A percentile compares a stretch with the other conserved stretches of the same genome.
These are phyloP conservation scores for Lethenteron camtschaticum DNA, from an alignment of 2,113 vertebrate genomes.

Conservation along the genomic window DNA sequence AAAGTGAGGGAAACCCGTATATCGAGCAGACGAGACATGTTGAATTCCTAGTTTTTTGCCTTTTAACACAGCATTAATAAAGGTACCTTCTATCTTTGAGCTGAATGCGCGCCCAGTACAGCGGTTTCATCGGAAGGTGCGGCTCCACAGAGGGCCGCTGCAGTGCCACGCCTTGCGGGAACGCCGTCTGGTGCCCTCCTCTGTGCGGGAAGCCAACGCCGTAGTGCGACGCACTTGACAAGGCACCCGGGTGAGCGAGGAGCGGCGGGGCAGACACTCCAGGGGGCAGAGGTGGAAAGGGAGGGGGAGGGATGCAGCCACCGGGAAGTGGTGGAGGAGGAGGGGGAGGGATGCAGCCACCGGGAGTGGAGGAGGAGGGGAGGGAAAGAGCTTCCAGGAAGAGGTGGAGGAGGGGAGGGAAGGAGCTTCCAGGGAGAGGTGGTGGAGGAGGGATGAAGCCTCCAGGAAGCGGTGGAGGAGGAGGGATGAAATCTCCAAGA, in stretches of 20 bases:
- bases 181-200: no score
- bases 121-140: constrained; percentile 75
- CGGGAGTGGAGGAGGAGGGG: neutral
- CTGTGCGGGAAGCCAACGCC: no score
- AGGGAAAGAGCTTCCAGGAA: neutral
- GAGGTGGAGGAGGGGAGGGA: neutral
- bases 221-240: no score
- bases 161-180: no score
- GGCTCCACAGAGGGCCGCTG: constrained; percentile 32
- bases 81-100: constrained; percentile 58
- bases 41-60: no score
- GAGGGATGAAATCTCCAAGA: neutral
- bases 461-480: neutral
- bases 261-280: constrained; percentile 22
- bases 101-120: constrained; percentile 92
- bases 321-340: neutral
- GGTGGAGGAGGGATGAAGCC: neutral
- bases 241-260: constrained; percentile 11
- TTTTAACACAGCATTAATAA: neutral
- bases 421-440: neutral
- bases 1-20: no score
- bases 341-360: neutral
- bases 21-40: no score
- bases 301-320: constrained; percentile 7
- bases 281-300: constrained; percentile 19